phyloP scores from a whole-genome alignment of 2,113 vertebrate species.

The Gasterosteus aculeatus region DNA sequence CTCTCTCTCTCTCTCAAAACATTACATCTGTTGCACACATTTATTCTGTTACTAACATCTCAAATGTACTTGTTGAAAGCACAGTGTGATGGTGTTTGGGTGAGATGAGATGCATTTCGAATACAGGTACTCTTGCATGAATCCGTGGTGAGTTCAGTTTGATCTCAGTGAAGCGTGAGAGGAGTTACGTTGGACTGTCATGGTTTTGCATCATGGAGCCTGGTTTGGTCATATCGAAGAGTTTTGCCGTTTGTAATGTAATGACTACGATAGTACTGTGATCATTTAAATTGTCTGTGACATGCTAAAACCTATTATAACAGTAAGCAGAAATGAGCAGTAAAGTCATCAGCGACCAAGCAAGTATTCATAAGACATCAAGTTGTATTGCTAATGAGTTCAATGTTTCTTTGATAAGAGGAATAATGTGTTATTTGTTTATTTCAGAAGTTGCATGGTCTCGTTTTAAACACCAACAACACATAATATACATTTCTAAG shows the following conservation, averaged over 20 bases:
- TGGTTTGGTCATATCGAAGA: not conserved
- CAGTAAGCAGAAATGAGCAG: not conserved
- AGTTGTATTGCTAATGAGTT: not conserved
- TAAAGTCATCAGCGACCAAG: not conserved
- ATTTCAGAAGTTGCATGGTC: not conserved
- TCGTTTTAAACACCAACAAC: not conserved
- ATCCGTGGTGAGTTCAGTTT: constrained; percentile 9
- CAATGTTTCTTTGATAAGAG: not conserved
- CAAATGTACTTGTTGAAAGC: constrained; percentile 19
- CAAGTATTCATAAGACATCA: not conserved
- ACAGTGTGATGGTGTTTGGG: constrained; percentile 21
- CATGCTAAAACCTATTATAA: not conserved
- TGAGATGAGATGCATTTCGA: constrained; percentile 5
- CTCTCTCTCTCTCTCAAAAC: constrained; percentile 12
- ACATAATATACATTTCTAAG: not conserved
- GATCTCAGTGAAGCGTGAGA: constrained; percentile 13
- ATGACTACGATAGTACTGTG: no score
- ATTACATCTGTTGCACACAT: constrained; percentile 31
- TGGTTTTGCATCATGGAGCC: constrained; percentile 38
- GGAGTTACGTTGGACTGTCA: constrained; percentile 15
- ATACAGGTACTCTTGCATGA: constrained; percentile 51
- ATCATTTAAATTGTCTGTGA: not conserved
- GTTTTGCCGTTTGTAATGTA: not conserved
- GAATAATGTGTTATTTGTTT: not conserved
- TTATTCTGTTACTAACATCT: constrained; percentile 68